phyloP scores from a whole-genome alignment of 2,113 vertebrate genomes.

The Mus musculus region DNA sequence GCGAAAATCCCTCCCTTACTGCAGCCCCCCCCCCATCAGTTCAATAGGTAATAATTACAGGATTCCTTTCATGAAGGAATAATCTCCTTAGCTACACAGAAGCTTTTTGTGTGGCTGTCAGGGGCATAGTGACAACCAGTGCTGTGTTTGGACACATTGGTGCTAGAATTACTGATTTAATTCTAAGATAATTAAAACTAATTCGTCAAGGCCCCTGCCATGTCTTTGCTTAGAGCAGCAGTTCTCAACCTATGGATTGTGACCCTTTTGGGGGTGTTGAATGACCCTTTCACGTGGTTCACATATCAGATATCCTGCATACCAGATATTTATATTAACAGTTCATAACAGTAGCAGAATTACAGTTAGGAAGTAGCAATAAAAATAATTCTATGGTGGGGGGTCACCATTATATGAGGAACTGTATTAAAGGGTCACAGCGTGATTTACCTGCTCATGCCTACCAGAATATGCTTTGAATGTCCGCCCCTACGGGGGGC shows the following conservation, averaged over 20 bases:
- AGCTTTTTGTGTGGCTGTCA: constrained; percentile 55
- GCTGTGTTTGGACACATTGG: constrained; percentile 53
- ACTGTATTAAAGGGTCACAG: not conserved
- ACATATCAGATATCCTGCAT: not conserved
- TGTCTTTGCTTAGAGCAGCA: constrained; percentile 35
- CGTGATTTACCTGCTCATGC: constrained; percentile 32
- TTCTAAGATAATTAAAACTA: constrained; percentile 65
- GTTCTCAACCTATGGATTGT: not conserved
- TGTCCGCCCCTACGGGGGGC: not conserved
- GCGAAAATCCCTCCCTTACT: not conserved
- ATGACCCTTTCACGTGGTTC: not conserved
- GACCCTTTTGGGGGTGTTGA: not conserved
- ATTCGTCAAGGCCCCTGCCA: constrained; percentile 44
- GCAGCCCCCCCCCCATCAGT: constrained; percentile 30
- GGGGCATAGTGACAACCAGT: not conserved
- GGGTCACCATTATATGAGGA: not conserved
- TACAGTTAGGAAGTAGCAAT: not conserved
- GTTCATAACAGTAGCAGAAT: not conserved
- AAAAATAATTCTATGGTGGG: not conserved
- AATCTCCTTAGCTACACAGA: constrained; percentile 39
- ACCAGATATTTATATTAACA: not conserved
- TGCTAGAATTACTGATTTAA: constrained; percentile 70
- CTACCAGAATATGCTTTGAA: constrained; percentile 55
- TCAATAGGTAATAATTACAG: constrained; percentile 36
- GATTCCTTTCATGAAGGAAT: constrained; percentile 56